Evolutionary conservation across 2,113 vertebrate genomes (phyloP), one percentile per base, ranked within the genome.

Genomic region (Triplophysa siluroides): DNA sequence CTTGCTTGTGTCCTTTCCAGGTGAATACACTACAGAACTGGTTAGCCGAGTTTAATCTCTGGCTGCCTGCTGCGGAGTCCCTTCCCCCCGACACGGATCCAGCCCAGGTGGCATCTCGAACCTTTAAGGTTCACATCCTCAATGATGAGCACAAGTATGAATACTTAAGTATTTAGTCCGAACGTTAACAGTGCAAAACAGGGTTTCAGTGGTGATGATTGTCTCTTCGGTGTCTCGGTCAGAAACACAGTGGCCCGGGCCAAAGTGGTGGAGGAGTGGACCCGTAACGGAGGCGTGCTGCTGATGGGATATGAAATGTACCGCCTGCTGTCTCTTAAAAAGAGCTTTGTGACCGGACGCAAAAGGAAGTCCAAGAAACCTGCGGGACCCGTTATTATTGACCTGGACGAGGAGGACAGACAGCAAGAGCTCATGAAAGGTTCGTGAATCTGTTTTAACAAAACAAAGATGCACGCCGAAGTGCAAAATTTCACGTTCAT

Each of bases 221-320:
- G 10, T 29, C 38, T 14, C 14, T 4, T 65, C 13, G 16, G 6
- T 65, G 63, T 41, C 18, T 58, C 47, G 70, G 45, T 2, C 87
- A 99, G 97, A 89, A 96, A 96, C 0, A 98, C 96, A 8, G 86
- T 94, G 85, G 95, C 96, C 47, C 95, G 98, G 83, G 96, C 97
- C 69, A 99, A 96, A 87, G 97, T 99, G 78, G 96, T 99, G 86
- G 94, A 95, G 82, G 96, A 97, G 66, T 99, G 98, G 98, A 94
- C 94, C 50, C 92, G 92, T 71, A 95, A 95, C 18, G 98, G 98
- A 45, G 98, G 98, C 10, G 96, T 99, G 83, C 88, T 99, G 88
- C 93, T 99, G 78, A 97, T 99, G 97, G 98, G 98, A 2, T 99
- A 99, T 0, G 98, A 99, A 90, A 99, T 99, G 97, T 99, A 98